phyloP scores from a whole-genome alignment of 92 coral and sea anemone species.

The Nematostella vectensis region DNA sequence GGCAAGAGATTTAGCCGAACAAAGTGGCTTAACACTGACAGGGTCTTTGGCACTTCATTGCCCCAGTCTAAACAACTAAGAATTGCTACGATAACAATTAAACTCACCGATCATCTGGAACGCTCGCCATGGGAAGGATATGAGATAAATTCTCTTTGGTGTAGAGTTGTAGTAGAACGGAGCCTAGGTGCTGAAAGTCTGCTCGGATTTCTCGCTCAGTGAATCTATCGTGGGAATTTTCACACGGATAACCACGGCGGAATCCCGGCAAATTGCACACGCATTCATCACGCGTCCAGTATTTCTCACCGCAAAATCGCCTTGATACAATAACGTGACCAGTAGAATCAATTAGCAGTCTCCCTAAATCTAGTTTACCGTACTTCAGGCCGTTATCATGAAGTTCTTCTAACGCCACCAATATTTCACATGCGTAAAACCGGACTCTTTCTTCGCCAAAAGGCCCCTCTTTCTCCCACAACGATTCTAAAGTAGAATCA shows the following conservation, averaged over 20 bases:
- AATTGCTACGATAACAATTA: too few relatives aligned
- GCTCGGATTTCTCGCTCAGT: constrained; percentile 15
- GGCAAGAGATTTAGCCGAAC: too few relatives aligned
- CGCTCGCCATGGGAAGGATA: constrained; percentile 4
- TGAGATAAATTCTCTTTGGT: constrained; percentile 18
- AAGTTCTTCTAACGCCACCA: constrained; percentile 63
- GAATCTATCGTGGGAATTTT: constrained; percentile 30
- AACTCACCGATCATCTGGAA: constrained; percentile 23
- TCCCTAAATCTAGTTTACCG: constrained; percentile 64
- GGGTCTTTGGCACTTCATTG: not conserved
- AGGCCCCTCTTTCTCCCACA: constrained; percentile 16
- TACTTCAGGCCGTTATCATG: constrained; percentile 58
- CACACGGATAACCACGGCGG: constrained; percentile 40
- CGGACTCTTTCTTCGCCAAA: constrained; percentile 36
- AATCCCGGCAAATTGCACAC: constrained; percentile 53
- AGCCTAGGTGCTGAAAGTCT: constrained; percentile 24
- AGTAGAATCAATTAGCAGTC: constrained; percentile 42
- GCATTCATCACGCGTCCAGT: constrained; percentile 76
- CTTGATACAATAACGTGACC: constrained; percentile 84
- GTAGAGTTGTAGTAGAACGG: constrained; percentile 16
- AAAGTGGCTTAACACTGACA: too few relatives aligned
- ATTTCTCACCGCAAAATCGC: constrained; percentile 68
- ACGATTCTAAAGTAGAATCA: constrained; percentile 26
- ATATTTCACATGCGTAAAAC: constrained; percentile 65
- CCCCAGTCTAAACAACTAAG: too few relatives aligned